These are phyloP conservation scores for Sylvia borin DNA, from an alignment of 2,797 vertebrate genomes.

Conservation along the genomic window DNA sequence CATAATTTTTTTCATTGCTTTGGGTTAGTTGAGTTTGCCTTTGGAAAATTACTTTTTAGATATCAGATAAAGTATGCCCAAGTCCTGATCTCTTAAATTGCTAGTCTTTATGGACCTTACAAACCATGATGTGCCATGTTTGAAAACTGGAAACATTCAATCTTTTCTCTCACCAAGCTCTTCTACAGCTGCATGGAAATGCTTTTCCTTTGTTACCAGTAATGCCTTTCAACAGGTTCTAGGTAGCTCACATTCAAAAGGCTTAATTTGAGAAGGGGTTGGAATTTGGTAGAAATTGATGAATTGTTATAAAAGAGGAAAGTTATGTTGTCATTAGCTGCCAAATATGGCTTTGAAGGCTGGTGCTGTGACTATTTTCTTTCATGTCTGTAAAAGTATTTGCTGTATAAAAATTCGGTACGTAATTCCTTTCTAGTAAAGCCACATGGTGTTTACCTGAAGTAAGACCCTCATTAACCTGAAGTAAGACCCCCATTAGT, in stretches of 20 bases:
- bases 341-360: not conserved
- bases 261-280: not conserved
- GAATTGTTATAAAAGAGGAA: not conserved
- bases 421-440: not conserved
- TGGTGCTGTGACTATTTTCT: not conserved
- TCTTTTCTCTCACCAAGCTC: not conserved
- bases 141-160: not conserved
- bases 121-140: accelerated
- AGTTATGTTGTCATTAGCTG: not conserved
- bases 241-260: not conserved
- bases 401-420: not conserved
- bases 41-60: not conserved
- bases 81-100: not conserved
- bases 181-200: not conserved
- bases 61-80: not conserved
- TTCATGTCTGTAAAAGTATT: not conserved
- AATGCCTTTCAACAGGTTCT: not conserved
- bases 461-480: not conserved
- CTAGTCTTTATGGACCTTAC: not conserved
- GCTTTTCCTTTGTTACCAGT: not conserved
- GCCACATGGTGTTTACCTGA: not conserved
- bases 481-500: not conserved
- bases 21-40: not conserved
- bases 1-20: not conserved
- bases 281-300: not conserved